phyloP scores from a whole-genome alignment of 2,113 vertebrate species.

The Lepisosteus osseus region DNA sequence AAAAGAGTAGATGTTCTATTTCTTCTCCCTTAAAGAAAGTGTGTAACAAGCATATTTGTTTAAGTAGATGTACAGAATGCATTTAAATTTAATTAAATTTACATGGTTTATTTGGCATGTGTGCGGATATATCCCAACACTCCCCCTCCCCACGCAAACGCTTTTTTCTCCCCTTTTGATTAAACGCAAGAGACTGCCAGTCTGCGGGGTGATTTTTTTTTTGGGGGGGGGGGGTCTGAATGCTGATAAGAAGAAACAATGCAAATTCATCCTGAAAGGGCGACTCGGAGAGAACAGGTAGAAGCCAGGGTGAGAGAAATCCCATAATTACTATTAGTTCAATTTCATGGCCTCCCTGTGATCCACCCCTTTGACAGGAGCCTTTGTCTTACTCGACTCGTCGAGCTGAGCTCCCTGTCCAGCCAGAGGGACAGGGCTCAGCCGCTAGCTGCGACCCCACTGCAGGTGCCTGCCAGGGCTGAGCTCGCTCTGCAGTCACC shows the following conservation, averaged over 20 bases:
- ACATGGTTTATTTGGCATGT: no score
- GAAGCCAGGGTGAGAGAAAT: slow-evolving; percentile 28
- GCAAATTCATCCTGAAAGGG: slow-evolving; percentile 51
- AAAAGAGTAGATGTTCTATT: not conserved
- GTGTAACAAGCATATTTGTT: no score
- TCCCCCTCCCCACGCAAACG: no score
- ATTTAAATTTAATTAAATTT: no score
- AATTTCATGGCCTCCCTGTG: slow-evolving; percentile 67
- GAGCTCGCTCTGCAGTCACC: no score
- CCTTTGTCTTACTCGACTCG: slow-evolving; percentile 46
- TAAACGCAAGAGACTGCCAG: slow-evolving; percentile 36
- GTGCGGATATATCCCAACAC: no score
- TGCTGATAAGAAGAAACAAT: slow-evolving; percentile 60
- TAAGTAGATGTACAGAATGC: no score
- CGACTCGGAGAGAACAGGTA: slow-evolving; percentile 54
- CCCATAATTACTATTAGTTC: slow-evolving; percentile 67
- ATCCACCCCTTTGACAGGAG: slow-evolving; percentile 58
- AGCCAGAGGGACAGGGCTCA: not conserved
- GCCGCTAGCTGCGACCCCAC: no score
- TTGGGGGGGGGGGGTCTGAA: slow-evolving; percentile 38
- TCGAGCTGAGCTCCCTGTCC: slow-evolving; percentile 31
- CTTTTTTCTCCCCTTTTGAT: not conserved
- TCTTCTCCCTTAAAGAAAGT: not conserved
- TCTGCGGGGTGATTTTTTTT: slow-evolving; percentile 40
- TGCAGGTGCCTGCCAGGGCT: no score